Evolutionary conservation across 2,888 invertebrate species (phyloP).

Genomic region (Napeogenes inachia): DNA sequence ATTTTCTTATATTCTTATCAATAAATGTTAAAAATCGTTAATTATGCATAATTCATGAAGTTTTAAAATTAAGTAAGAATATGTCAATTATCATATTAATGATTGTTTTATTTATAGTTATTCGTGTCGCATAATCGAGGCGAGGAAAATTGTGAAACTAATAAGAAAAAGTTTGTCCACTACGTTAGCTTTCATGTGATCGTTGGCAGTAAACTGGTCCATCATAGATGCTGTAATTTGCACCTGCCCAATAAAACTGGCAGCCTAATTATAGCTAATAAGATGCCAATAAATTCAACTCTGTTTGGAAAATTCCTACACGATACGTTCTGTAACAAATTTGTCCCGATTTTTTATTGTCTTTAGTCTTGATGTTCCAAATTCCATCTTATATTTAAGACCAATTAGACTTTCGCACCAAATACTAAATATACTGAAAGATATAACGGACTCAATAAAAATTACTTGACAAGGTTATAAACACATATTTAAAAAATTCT

Average conservation of each 20-base stretch:
- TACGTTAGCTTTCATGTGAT: conserved; percentile 18
- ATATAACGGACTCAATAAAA: too few relatives aligned
- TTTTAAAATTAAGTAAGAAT: not conserved
- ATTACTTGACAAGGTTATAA: not conserved
- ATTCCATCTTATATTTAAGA: conserved; percentile 1
- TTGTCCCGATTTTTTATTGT: conserved; percentile 3
- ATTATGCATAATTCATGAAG: conserved; percentile 4
- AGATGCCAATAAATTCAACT: conserved; percentile 24
- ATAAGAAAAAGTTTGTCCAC: conserved; percentile 23
- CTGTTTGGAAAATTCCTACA: conserved; percentile 14
- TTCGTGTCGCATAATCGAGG: conserved; percentile 21
- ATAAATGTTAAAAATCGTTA: not conserved
- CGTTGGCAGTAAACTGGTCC: conserved; percentile 29
- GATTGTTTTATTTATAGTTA: conserved; percentile 26
- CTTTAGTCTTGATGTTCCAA: not conserved
- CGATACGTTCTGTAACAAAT: conserved; percentile 1
- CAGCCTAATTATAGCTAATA: conserved; percentile 25
- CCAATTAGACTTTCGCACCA: not conserved
- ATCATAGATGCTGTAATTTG: conserved; percentile 30
- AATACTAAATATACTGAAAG: not conserved
- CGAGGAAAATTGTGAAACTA: conserved; percentile 6
- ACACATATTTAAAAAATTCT: not conserved
- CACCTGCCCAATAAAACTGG: conserved; percentile 30
- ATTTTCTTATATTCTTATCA: too few relatives aligned
- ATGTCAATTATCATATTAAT: conserved; percentile 25